Base-by-base conservation (phyloP, 2,113 vertebrate genomes). In the Tylochromis polylepis region DNA sequence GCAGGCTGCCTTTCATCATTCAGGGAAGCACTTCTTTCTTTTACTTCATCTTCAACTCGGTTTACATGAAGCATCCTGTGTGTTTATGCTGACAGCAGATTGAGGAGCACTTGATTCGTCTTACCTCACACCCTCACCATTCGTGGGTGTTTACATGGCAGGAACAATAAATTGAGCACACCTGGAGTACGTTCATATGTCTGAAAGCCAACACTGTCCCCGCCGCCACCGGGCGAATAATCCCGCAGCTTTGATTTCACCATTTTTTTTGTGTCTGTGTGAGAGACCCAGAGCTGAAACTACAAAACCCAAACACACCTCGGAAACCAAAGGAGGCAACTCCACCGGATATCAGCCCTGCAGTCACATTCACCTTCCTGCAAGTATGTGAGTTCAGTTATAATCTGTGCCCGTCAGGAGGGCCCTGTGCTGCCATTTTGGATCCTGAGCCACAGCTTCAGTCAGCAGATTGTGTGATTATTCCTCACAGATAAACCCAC, bases 181-280 rank as follows among this genome's bases (percentile, higher is more conserved):
- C 57, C 86, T 88, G 29, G 1, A 78, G 80, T 24, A 41, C 67
- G 11, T 31, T 86, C 87, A 75, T 31, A 15, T 49, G 14, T 31
- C 81, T 84, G 83, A 86, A 84, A 86, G n/a, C 36, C 12, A 83
- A 87, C 8, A 34, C 65, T 9, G 72, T 36, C 12, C 14, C 72
- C 60, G 22, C 65, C 36, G 51, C 57, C n/a, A n/a, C n/a, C 22
- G 70, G 60, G 22, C 4, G 29, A 49, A 85, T 3, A 85, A 91
- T 86, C 46, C 55, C 55, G 36, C 86, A 83, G 79, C 57, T 89
- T 83, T 89, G 56, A 93, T 86, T 88, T 85, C 82, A 81, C 36
- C 1, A 20, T 27, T 62, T 29, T 70, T 70, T 70, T 24, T 70
- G 8, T 82, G 51, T 83, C 75, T 82, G 81, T 56, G 75, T 5